A percentile compares a stretch with the other conserved stretches of the same genome.
Conservation (phyloP, 2,113 vertebrate genomes). For the Lagenorhynchus albirostris region DNA sequence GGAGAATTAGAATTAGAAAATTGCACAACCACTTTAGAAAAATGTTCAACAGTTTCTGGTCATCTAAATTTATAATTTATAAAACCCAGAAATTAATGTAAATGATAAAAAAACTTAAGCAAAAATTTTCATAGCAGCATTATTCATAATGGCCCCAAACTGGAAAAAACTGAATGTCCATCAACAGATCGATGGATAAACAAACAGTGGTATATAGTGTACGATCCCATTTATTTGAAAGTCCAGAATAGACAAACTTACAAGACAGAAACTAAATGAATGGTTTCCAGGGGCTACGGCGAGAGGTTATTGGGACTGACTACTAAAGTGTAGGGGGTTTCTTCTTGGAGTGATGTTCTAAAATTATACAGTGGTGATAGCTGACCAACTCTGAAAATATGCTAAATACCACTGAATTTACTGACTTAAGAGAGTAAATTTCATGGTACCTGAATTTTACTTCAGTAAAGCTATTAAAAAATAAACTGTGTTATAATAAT, state of each 20-base stretch:
- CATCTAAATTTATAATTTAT: neutral
- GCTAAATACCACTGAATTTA: neutral
- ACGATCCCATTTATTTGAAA: neutral
- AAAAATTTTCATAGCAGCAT: neutral
- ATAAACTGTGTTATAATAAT: neutral
- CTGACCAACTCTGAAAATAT: neutral
- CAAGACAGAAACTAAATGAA: neutral
- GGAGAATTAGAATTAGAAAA: neutral
- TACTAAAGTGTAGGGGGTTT: neutral
- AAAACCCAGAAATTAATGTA: neutral
- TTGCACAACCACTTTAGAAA: neutral
- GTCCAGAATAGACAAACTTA: neutral
- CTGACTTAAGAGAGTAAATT: neutral
- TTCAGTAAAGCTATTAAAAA: neutral
- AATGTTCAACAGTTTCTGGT: neutral
- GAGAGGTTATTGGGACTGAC: neutral
- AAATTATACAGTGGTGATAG: neutral
- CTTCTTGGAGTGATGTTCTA: neutral
- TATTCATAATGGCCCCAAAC: neutral
- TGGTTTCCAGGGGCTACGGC: neutral
- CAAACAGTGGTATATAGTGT: neutral
- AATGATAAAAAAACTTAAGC: neutral
- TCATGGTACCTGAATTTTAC: neutral
- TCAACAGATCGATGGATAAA: neutral
- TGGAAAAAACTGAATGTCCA: neutral